phyloP scores from a whole-genome alignment of 1,140 invertebrate species.

The Neodiprion pinetum region DNA sequence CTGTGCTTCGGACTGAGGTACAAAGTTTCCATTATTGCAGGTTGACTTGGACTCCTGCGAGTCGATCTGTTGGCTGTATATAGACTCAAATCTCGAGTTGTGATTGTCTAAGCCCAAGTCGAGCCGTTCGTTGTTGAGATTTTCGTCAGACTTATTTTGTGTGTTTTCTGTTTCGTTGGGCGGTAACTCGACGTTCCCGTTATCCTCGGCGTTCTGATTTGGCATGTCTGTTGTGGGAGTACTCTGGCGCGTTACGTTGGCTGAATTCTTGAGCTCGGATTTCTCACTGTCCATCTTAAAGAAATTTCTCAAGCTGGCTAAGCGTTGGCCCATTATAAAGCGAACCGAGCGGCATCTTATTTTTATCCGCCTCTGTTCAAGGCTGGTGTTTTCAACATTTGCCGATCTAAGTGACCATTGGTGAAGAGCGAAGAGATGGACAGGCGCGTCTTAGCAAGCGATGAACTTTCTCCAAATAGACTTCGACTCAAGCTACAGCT shows the following conservation, averaged over 20 bases:
- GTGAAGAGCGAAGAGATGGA: no score
- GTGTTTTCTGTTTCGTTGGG: conserved; percentile 41
- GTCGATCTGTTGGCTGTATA: conserved; percentile 57
- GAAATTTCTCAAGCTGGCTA: conserved; percentile 61
- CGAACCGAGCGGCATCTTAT: conserved; percentile 53
- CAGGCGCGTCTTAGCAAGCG: no score
- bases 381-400: no score
- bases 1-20: conserved; percentile 29
- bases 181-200: conserved; percentile 51
- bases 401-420: no score
- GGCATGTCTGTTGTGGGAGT: conserved; percentile 39
- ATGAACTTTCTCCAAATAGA: no score
- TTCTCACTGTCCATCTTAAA: conserved; percentile 58
- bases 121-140: conserved; percentile 50
- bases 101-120: conserved; percentile 57
- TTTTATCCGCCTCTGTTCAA: neutral
- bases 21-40: conserved; percentile 54
- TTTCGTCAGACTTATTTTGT: conserved; percentile 46
- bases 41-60: conserved; percentile 49
- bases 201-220: conserved; percentile 41
- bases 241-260: conserved; percentile 20
- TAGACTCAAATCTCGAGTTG: conserved; percentile 58
- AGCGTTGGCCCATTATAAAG: conserved; percentile 61
- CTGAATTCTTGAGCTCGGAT: conserved; percentile 41
- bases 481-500: no score